Percentiles rank a stretch among this genome's conserved stretches.
Evolutionary conservation across 2,888 invertebrate species (phyloP).

Genomic region (Lordiphosa andalusiaca): DNA sequence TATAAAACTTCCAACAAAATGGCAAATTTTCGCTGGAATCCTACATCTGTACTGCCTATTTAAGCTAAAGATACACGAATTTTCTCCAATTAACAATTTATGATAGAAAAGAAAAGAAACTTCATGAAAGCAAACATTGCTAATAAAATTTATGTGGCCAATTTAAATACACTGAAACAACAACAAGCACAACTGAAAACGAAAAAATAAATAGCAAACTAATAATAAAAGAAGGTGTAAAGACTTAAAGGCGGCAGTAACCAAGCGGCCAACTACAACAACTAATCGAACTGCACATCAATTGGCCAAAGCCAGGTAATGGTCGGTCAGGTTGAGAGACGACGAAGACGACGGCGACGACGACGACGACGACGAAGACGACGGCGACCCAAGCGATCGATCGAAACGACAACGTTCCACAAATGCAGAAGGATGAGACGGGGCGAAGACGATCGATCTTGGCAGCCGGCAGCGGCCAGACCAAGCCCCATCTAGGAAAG

Average conservation of each 20-base stretch:
- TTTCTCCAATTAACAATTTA: slow-evolving; percentile 69
- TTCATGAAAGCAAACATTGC: slow-evolving; percentile 70
- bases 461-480: slow-evolving; percentile 40
- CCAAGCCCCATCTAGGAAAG: slow-evolving; percentile 6
- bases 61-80: slow-evolving; percentile 55
- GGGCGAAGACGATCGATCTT: slow-evolving; percentile 68
- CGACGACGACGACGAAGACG: slow-evolving; percentile 7
- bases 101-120: slow-evolving; percentile 48
- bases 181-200: slow-evolving; percentile 23
- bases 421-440: slow-evolving; percentile 19
- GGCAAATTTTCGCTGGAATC: no score
- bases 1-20: no score
- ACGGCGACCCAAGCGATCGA: slow-evolving; percentile 49
- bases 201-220: slow-evolving; percentile 58
- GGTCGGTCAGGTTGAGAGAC: slow-evolving; percentile 47
- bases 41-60: slow-evolving; percentile 1
- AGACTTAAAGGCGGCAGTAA: slow-evolving; percentile 59
- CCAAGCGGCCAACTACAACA: slow-evolving; percentile 52
- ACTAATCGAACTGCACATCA: slow-evolving; percentile 77
- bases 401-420: slow-evolving; percentile 63
- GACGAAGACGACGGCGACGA: slow-evolving; percentile 5
- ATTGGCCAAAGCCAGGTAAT: slow-evolving; percentile 70
- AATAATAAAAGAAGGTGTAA: slow-evolving; percentile 71
- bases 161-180: slow-evolving; percentile 66
- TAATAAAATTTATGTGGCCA: slow-evolving; percentile 67